A percentile compares a stretch with the other conserved stretches of the same genome.
phyloP scores from a whole-genome alignment of 2,113 vertebrate species.

The Podiceps cristatus region DNA sequence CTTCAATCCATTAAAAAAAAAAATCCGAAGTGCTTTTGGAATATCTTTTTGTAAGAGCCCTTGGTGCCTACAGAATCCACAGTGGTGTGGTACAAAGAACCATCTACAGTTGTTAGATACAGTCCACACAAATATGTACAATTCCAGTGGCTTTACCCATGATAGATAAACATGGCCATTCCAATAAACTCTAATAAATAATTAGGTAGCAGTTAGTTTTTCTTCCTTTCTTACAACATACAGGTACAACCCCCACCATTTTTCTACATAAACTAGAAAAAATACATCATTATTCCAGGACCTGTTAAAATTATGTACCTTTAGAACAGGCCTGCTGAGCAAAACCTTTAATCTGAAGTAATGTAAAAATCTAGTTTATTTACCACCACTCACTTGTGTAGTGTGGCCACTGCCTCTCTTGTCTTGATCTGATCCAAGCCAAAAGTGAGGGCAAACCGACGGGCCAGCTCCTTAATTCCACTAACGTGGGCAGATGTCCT shows the following conservation, averaged over 20 bases:
- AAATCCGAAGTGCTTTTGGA: neutral
- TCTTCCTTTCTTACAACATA: neutral
- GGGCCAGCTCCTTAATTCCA: constrained; percentile 97
- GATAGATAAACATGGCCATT: neutral
- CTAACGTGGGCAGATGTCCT: constrained; percentile 97
- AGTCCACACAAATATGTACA: neutral
- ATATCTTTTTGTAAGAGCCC: neutral
- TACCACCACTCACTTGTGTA: constrained; percentile 92
- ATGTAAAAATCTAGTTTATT: constrained; percentile 38
- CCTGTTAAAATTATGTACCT: neutral
- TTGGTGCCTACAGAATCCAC: neutral
- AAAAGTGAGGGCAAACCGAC: constrained; percentile 96
- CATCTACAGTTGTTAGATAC: neutral
- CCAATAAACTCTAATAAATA: neutral
- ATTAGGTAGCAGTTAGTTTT: neutral
- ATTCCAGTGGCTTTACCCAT: neutral
- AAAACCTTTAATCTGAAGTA: neutral
- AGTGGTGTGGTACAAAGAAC: neutral
- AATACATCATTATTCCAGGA: neutral
- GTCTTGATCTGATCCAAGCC: constrained; percentile 99
- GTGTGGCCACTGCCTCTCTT: constrained; percentile 95
- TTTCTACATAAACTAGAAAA: neutral
- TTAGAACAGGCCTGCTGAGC: neutral
- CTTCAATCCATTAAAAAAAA: neutral
- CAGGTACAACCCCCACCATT: fast-evolving